Base-by-base conservation (phyloP, 2,797 vertebrate species). In the Tauraco hartlaubi region DNA sequence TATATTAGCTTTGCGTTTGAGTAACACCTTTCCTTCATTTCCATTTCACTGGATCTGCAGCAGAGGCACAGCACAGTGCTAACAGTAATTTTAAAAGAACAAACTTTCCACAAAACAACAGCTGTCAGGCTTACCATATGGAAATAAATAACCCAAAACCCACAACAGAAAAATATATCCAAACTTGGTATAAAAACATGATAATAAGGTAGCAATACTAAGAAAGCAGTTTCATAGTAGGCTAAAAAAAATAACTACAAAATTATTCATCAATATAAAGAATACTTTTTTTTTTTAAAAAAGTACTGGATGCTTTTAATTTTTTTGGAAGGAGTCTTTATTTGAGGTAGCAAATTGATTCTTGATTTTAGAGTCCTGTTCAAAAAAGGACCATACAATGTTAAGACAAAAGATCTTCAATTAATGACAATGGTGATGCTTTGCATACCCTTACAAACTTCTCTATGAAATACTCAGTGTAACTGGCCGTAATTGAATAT, bases 401-500 rank as follows among this genome's bases (percentile, higher is more conserved):
- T 72, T 85, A 54, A 54, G 46, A 66, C 1, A 10, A 58, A 88
- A 67, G 5, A 39, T 62, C 41, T 64, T 69, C 20, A 41, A 3
- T 69, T 81, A 85, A 86, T 39, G 61, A 51, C 43, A 71, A 29
- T 71, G 79, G 25, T 12, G 52, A 43, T 3, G 5, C 8, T 92
- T 17, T 77, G 16, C 39, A 48, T 35, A 39, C 15, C 10, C 54
- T 83, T 80, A 49, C 13, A 54, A 94, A 78, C 9, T 22, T 91
- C 67, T 63, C 13, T 37, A 20, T 37, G 35, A 75, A 89, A 58
- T 68, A 6, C 25, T 22, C 48, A 78, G 12, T 75, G 33, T 54
- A 92, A 72, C 49, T 41, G 59, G 43, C 28, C 64, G 48, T 91
- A 94, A 90, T 92, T 90, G 84, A 95, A 94, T 94, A 82, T 31